Evolutionary conservation across 2,113 vertebrate species (phyloP), one percentile per base, ranked within the genome.

Genomic region (Phaethon lepturus): DNA sequence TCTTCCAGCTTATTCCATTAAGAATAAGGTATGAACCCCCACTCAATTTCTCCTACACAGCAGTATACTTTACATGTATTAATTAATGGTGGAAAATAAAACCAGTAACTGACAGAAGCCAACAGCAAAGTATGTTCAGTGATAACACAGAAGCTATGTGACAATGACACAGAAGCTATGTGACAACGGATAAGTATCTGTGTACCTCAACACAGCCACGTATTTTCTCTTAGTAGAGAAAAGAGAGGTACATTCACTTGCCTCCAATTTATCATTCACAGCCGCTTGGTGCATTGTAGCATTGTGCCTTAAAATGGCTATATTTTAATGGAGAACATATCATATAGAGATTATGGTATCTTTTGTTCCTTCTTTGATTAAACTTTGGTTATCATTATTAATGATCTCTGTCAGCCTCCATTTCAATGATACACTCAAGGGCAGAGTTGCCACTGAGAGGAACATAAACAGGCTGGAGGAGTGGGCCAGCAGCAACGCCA

Each of bases 1-100:
- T 93, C 88, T 96, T 97, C 85, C 85, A 96, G 85, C 58, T 66
- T 28, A 60, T 95, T 98, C 94, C 95, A 96, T 95, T 82, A 86
- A 97, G 86, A 94, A 95, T 91, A 94, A 55, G 40, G 49, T 44
- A 28, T 58, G 58, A 71, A 55, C 20, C 60, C 9, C 9, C 85
- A 95, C 85, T 95, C 92, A 92, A 40, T 55, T 90, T 82, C 72
- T 94, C 63, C n/a, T 59, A 53, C 31, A 47, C 10, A 96, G 86
- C 24, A 66, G 25, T 52, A 25, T 42, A 60, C 19, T 95, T 78
- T 44, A 60, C 6, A 26, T 89, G 47, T 90, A 73, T 74, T 7
- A 73, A 80, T 42, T 60, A 47, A 40, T 35, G 35, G 45, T 8
- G 76, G 44, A 84, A 94, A 96, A 91, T 28, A 92, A 79, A 94